phyloP scores from a whole-genome alignment of 1,140 invertebrate genomes.

The Acromyrmex echinatior region DNA sequence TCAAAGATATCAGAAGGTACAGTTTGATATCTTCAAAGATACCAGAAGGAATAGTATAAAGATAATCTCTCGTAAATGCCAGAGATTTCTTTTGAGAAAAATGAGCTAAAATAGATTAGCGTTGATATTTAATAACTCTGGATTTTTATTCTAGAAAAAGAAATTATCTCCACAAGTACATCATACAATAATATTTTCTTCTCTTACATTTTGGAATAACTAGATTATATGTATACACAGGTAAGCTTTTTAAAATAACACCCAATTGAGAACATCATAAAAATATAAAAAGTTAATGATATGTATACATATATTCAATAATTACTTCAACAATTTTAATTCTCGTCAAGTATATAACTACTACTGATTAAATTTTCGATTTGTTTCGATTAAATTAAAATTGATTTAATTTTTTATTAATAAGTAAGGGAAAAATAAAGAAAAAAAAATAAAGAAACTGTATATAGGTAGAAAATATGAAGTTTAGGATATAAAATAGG shows the following conservation, averaged over 20 bases:
- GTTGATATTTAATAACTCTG: neutral
- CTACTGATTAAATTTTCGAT: neutral
- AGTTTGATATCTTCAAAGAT: no score
- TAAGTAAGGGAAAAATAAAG: neutral
- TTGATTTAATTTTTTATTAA: neutral
- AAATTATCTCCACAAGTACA: neutral
- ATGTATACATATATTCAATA: no score
- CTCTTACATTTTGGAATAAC: neutral
- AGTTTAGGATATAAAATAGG: neutral
- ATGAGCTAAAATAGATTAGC: neutral
- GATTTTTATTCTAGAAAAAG: neutral
- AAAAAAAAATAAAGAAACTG: neutral
- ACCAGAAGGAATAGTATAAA: neutral
- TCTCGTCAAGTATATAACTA: neutral
- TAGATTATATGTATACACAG: neutral
- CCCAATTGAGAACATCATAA: neutral
- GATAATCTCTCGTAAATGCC: neutral
- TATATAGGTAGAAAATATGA: neutral
- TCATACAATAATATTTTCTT: neutral
- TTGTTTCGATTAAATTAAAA: no score
- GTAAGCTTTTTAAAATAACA: neutral
- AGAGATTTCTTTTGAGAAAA: neutral
- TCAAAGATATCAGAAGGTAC: no score
- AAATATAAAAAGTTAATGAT: slow-evolving; percentile 2
- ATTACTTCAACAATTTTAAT: neutral